Conservation (phyloP, 2,888 invertebrate species). For the Papilio gigon region DNA sequence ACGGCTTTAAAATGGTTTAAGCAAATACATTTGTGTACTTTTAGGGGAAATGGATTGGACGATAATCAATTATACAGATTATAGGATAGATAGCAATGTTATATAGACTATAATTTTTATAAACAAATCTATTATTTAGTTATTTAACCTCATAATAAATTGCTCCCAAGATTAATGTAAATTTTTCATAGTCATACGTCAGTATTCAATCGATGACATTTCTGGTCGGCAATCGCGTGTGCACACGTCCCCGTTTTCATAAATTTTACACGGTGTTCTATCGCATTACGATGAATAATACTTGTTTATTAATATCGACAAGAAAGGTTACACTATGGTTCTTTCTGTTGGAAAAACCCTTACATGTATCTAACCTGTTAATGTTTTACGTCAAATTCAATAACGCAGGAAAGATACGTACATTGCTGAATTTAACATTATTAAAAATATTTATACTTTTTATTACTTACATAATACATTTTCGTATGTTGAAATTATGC, state of each 20-base stretch:
- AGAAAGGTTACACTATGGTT: background rate
- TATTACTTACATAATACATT: too few relatives aligned
- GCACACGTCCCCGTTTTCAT: background rate
- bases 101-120: too few relatives aligned
- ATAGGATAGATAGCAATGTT: too few relatives aligned
- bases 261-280: conserved; percentile 4
- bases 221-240: background rate
- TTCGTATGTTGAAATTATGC: background rate
- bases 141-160: too few relatives aligned
- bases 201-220: background rate
- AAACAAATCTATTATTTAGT: too few relatives aligned
- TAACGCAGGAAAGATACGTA: too few relatives aligned
- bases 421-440: too few relatives aligned
- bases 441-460: too few relatives aligned
- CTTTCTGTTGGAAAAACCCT: background rate
- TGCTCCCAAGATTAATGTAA: too few relatives aligned
- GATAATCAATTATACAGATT: too few relatives aligned
- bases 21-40: too few relatives aligned
- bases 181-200: background rate
- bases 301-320: background rate
- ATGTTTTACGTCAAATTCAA: background rate
- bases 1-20: background rate
- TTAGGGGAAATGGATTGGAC: too few relatives aligned
- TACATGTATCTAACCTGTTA: background rate
- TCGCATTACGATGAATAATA: background rate